These are phyloP conservation scores for Diploptera punctata DNA, from an alignment of 2,888 invertebrate species.

Conservation along the genomic window DNA sequence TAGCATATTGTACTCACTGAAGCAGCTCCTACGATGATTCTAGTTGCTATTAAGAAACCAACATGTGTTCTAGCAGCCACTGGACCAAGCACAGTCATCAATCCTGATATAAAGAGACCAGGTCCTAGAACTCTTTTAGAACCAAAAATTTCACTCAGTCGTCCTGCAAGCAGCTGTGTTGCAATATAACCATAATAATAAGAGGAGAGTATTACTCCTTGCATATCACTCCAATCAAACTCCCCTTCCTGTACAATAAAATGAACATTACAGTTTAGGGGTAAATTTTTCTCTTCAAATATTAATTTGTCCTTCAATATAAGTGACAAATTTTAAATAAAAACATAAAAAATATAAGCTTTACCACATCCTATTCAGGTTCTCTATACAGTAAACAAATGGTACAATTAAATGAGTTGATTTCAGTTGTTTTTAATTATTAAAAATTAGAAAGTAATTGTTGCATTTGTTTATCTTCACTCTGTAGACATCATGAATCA, in stretches of 20 bases:
- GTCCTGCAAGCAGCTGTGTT: conserved; percentile 38
- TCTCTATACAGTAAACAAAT: no score
- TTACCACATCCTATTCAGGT: no score
- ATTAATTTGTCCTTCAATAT: no score
- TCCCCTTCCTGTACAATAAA: conserved; percentile 40
- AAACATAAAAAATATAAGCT: no score
- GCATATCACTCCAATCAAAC: conserved; percentile 39
- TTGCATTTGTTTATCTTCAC: no score
- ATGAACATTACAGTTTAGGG: no score
- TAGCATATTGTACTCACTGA: conserved; percentile 28
- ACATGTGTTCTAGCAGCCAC: conserved; percentile 27
- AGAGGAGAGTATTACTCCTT: conserved; percentile 32
- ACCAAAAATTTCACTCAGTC: conserved; percentile 33
- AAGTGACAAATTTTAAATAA: no score
- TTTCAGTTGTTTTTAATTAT: no score
- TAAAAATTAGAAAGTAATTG: no score
- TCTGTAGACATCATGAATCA: no score
- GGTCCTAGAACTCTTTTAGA: conserved; percentile 33
- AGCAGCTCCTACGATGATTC: conserved; percentile 33
- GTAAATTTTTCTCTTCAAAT: no score
- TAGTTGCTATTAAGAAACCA: conserved; percentile 17
- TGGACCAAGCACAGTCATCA: conserved; percentile 30
- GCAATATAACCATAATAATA: conserved; percentile 39
- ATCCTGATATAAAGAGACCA: conserved; percentile 29
- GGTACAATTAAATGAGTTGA: no score